These are phyloP conservation scores for Spheniscus mendiculus DNA, from an alignment of 2,113 vertebrate genomes.

Conservation along the genomic window DNA sequence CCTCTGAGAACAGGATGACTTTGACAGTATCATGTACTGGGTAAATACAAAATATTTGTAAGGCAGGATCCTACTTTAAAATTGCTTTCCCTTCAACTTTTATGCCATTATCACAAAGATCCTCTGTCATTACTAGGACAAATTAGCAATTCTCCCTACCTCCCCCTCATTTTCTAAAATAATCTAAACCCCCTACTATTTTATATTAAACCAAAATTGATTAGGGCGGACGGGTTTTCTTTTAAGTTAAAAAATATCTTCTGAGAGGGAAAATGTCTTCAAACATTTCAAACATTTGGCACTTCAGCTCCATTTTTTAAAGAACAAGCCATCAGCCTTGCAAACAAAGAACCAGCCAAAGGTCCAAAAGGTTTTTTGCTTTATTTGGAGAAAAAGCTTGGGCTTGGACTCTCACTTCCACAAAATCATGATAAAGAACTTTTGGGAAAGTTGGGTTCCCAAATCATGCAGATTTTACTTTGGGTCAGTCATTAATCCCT, in stretches of 20 bases:
- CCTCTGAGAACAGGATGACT: neutral
- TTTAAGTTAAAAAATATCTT: neutral
- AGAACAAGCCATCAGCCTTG: neutral
- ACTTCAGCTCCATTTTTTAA: neutral
- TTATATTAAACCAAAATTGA: neutral
- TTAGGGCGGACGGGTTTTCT: accelerated
- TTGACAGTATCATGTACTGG: neutral
- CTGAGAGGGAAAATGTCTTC: neutral
- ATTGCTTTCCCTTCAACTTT: neutral
- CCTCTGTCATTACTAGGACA: neutral
- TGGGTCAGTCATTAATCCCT: neutral
- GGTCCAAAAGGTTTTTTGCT: neutral
- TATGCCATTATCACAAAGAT: neutral
- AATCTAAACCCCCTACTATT: neutral
- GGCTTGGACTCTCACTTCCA: neutral
- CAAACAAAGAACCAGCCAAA: neutral
- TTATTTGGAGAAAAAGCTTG: neutral
- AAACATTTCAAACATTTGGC: neutral
- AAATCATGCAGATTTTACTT: neutral
- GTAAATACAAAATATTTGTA: neutral
- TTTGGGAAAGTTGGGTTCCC: neutral
- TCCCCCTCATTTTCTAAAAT: neutral
- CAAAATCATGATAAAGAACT: neutral
- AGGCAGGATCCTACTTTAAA: neutral
- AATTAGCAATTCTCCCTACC: neutral